Percentiles rank a stretch among this genome's conserved stretches.
These are phyloP conservation scores for Drosophila ogumai DNA, from an alignment of 1,140 invertebrate genomes.

Conservation along the genomic window DNA sequence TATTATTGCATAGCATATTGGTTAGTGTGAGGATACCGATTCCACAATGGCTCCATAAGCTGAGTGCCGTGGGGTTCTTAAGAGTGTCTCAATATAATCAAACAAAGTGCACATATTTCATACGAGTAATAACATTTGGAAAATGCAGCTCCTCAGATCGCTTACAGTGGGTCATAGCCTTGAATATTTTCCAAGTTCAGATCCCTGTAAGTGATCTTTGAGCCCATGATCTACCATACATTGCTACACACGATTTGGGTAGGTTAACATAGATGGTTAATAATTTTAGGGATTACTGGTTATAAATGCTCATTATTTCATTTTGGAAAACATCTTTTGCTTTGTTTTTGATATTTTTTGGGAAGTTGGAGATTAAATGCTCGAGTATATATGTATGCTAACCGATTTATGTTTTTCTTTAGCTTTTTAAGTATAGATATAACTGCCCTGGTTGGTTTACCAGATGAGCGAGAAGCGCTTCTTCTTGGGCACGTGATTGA, in stretches of 20 bases:
- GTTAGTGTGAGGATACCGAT: constrained; percentile 39
- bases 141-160: constrained; percentile 13
- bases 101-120: constrained; percentile 78
- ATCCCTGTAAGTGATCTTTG: constrained; percentile 21
- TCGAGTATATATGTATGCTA: constrained; percentile 57
- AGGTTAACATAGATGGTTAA: constrained; percentile 52
- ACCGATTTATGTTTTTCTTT: constrained; percentile 22
- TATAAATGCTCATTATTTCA: constrained; percentile 62
- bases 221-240: constrained; percentile 37
- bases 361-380: constrained; percentile 77
- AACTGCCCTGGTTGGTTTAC: constrained; percentile 85
- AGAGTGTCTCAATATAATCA: constrained; percentile 50
- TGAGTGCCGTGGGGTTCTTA: constrained; percentile 31
- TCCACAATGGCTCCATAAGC: constrained; percentile 53
- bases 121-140: constrained; percentile 68
- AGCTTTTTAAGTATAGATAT: constrained; percentile 1
- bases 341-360: constrained; percentile 52
- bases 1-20: constrained; percentile 45
- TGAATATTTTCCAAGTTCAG: constrained; percentile 15
- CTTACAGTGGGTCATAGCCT: constrained; percentile 18
- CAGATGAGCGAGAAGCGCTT: constrained; percentile 93
- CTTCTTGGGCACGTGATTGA: constrained; percentile 94
- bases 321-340: constrained; percentile 65
- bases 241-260: constrained; percentile 50
- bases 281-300: constrained; percentile 35